phyloP scores from a whole-genome alignment of 1,140 invertebrate genomes.

The Meteorus sp. region DNA sequence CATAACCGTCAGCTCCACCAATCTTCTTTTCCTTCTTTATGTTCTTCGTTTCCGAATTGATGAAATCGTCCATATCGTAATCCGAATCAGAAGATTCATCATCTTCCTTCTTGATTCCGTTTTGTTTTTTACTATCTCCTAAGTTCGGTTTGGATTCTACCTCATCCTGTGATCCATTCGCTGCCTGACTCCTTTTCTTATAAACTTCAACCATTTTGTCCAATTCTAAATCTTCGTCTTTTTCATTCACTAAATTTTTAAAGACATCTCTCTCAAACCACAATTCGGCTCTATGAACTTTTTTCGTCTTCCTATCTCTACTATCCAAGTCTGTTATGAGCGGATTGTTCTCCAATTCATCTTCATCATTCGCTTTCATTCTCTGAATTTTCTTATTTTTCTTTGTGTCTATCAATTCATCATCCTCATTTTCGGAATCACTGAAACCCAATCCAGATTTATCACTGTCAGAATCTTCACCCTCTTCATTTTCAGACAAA shows the following conservation, averaged over 20 bases:
- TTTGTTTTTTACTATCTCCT: slow-evolving; percentile 36
- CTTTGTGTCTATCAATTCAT: slow-evolving; percentile 36
- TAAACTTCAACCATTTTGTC: slow-evolving; percentile 75
- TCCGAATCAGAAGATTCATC: slow-evolving; percentile 63
- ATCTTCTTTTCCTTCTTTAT: slow-evolving; percentile 43
- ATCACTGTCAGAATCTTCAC: slow-evolving; percentile 58
- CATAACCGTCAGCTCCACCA: slow-evolving; percentile 65
- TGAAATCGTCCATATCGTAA: slow-evolving; percentile 64
- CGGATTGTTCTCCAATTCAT: slow-evolving; percentile 66
- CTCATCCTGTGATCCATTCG: slow-evolving; percentile 59
- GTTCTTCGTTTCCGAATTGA: slow-evolving; percentile 40
- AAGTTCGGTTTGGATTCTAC: slow-evolving; percentile 34
- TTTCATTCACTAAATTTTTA: slow-evolving; percentile 77
- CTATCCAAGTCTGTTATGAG: slow-evolving; percentile 83
- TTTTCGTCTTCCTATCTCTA: slow-evolving; percentile 71
- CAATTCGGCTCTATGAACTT: slow-evolving; percentile 75
- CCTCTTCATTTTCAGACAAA: slow-evolving; percentile 52
- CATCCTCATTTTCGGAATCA: slow-evolving; percentile 56
- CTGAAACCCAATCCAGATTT: slow-evolving; percentile 69
- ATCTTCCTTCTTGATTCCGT: slow-evolving; percentile 44
- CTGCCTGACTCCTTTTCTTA: slow-evolving; percentile 70
- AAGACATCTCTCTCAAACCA: slow-evolving; percentile 93
- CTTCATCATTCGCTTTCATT: slow-evolving; percentile 48
- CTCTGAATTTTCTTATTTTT: too few species aligned
- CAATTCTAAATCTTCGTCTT: slow-evolving; percentile 85